Evolutionary conservation across 2,888 invertebrate genomes (phyloP), one percentile per base, ranked within the genome.

Genomic region (Molanna angustata): DNA sequence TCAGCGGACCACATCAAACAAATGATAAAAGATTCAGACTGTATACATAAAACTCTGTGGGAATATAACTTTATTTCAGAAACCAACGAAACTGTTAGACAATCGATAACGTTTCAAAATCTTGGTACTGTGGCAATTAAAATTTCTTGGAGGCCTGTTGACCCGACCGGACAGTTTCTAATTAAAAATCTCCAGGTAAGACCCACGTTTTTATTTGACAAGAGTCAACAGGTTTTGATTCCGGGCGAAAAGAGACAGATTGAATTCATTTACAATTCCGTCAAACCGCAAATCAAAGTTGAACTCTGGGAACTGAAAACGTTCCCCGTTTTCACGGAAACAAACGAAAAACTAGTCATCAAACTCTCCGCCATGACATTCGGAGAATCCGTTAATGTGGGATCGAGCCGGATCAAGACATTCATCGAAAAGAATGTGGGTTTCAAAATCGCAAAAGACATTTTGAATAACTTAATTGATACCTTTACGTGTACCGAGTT

Each of bases 261-360:
- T 1, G 13, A 9, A n/a, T 31, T 45, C 40, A 21, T 17, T 22
- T 52, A 40, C 19, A 13, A 14, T 4, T 13, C 41, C 32, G 2
- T 40, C n/a, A 32, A 4, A n/a, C 32, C 37, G n/a, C 37, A 37
- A n/a, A 22, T 47, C 4, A 35, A 41, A 20, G 40, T 11, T 20
- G 52, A 52, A 41, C 14, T 21, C 4, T 52, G 52, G 52, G 40
- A 52, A 27, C 18, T 52, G 4, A 16, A 20, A 13, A 46, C 46
- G 3, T 40, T 46, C 17, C 52, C 52, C 2, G 32, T 14, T 33
- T n/a, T 52, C 13, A 40, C 13, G 13, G 27, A 41, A 37, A 16
- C 27, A 11, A 3, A 11, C 14, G 18, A 31, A n/a, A 39, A 41
- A 20, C 18, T 41, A 16, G 32, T 27, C 9, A 46, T 52, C 11